A percentile compares a stretch with the other conserved stretches of the same genome.
Conservation (phyloP, 2,888 invertebrate genomes). For the Phoenoteleia sp. region DNA sequence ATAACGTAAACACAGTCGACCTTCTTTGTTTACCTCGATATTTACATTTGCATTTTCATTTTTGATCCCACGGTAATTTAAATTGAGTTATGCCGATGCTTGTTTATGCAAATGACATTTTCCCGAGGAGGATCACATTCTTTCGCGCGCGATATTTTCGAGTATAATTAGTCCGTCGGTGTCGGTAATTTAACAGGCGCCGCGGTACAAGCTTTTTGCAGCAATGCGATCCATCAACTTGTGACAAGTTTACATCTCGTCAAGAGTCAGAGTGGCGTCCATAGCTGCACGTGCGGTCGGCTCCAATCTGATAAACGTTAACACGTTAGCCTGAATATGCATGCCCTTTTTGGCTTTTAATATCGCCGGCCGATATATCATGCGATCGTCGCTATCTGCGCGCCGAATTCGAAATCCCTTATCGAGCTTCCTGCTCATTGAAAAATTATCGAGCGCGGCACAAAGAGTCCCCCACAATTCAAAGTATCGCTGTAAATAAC, state of each 20-base stretch:
- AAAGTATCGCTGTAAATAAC: constrained; percentile 65
- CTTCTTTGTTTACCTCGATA: not conserved
- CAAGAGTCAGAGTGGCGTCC: constrained; percentile 80
- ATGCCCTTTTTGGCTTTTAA: constrained; percentile 83
- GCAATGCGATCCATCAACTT: constrained; percentile 83
- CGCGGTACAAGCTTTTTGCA: constrained; percentile 77
- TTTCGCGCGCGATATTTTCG: not conserved
- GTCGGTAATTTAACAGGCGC: constrained; percentile 29
- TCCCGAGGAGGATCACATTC: not conserved
- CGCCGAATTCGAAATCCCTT: constrained; percentile 76
- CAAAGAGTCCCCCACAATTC: constrained; percentile 51
- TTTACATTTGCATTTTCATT: not conserved
- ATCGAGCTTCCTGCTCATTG: constrained; percentile 72
- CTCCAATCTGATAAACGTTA: constrained; percentile 83
- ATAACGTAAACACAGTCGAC: not conserved
- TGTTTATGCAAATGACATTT: not conserved
- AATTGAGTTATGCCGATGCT: not conserved
- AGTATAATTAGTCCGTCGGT: constrained; percentile 78
- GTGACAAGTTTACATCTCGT: constrained; percentile 84
- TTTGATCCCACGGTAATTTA: not conserved
- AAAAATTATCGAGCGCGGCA: constrained; percentile 78
- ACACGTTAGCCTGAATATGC: constrained; percentile 82
- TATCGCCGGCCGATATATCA: constrained; percentile 82
- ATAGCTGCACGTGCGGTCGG: constrained; percentile 76
- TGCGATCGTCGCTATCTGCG: constrained; percentile 79